Evolutionary conservation across 2,113 vertebrate species (phyloP).

Genomic region (human): GRCh38 chr1:5108501-5109000

Average conservation of each 20-base stretch:
- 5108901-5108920: not conserved
- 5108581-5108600: not conserved
- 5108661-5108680: not conserved
- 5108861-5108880: not conserved
- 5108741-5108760: not conserved
- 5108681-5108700: fast-evolving
- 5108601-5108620: fast-evolving
- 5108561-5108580: not conserved
- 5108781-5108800: not conserved
- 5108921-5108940: not conserved
- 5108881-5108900: not conserved
- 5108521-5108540: not conserved
- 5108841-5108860: not conserved
- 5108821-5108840: not conserved
- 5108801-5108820: not conserved
- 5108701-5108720: not conserved
- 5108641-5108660: not conserved
- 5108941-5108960: not conserved
- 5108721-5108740: not conserved
- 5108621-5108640: not conserved
- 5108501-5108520: not conserved
- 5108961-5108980: not conserved
- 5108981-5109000: not conserved
- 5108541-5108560: not conserved
- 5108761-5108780: not conserved